Evolutionary conservation across 2,888 invertebrate genomes (phyloP).

Genomic region (Nymphalis urticae): DNA sequence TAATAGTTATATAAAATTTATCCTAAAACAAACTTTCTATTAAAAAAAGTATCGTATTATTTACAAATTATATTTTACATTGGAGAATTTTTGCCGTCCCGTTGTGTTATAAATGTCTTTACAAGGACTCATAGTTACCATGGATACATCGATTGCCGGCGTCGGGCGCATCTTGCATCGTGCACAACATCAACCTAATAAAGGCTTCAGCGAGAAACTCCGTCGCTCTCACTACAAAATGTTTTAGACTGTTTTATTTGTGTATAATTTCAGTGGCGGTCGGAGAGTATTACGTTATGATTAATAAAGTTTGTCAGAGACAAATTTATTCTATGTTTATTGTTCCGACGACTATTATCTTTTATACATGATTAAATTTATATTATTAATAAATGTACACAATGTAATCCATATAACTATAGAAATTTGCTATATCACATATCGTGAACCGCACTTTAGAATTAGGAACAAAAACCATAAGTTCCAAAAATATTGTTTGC

Average conservation of each 20-base stretch:
- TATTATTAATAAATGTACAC: no score
- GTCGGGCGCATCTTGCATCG: slow-evolving; percentile 70
- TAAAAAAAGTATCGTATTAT: neutral
- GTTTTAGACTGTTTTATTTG: slow-evolving; percentile 30
- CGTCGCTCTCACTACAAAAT: slow-evolving; percentile 22
- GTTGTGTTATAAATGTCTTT: slow-evolving; percentile 39
- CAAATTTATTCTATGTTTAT: neutral
- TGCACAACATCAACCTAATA: slow-evolving; percentile 65
- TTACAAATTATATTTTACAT: neutral
- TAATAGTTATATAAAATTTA: no score
- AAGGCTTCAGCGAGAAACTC: slow-evolving; percentile 35
- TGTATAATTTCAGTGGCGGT: slow-evolving; percentile 13
- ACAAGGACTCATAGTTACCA: slow-evolving; percentile 57
- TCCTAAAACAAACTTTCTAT: no score
- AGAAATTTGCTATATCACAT: no score
- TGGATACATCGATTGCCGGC: slow-evolving; percentile 71
- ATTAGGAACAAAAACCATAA: no score
- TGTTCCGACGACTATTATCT: no score
- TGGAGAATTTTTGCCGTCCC: neutral
- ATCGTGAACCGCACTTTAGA: no score
- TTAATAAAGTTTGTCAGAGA: slow-evolving; percentile 23
- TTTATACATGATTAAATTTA: no score
- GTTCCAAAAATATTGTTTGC: no score
- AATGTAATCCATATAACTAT: no score
- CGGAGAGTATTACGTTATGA: slow-evolving; percentile 18